These are phyloP conservation scores for Perognathus longimembris DNA, from an alignment of 2,113 vertebrate species.

Conservation along the genomic window DNA sequence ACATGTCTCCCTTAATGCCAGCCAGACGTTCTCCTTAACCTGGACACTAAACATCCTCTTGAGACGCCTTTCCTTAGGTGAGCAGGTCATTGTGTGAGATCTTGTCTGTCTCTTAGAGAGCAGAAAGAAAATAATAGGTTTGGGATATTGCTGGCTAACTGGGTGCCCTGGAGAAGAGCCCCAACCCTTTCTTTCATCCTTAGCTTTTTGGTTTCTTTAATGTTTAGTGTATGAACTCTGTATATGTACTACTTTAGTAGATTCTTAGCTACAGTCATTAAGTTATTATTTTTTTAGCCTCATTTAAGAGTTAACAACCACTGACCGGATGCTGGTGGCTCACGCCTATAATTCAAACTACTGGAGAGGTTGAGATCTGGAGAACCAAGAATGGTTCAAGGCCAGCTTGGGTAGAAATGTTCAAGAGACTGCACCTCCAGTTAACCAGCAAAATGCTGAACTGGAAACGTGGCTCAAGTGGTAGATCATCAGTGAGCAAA, in stretches of 20 bases:
- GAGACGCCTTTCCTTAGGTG: neutral
- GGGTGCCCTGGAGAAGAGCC: neutral
- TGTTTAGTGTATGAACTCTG: neutral
- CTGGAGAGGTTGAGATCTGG: no score
- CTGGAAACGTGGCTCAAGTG: no score
- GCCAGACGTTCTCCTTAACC: neutral
- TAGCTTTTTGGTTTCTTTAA: no score
- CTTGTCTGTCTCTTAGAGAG: neutral
- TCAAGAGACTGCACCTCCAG: no score
- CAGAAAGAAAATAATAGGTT: neutral
- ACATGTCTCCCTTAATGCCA: neutral
- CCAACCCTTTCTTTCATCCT: neutral
- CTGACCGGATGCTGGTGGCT: no score
- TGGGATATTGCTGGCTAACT: neutral
- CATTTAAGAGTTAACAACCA: conserved; percentile 4
- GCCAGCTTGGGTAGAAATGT: no score
- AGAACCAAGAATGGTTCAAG: no score
- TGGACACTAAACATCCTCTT: neutral
- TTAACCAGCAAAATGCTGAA: no score
- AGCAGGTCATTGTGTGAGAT: neutral
- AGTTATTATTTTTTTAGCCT: neutral
- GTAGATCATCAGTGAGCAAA: no score
- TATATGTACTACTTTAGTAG: neutral
- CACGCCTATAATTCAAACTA: no score
- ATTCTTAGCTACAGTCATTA: neutral